phyloP scores from a whole-genome alignment of 2,113 vertebrate genomes.

The Butastur rufipennis region DNA sequence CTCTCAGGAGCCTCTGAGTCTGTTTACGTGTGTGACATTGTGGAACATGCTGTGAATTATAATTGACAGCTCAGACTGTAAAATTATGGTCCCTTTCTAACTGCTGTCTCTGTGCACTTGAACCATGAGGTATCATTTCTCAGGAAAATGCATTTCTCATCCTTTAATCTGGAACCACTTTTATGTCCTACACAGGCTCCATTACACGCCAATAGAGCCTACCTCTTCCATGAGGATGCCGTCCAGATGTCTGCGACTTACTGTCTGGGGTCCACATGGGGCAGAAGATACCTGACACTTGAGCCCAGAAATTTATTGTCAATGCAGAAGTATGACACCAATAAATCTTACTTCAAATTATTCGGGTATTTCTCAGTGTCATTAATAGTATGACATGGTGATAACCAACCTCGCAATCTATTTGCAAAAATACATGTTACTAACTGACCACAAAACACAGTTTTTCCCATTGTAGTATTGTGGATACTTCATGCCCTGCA shows the following conservation, averaged over 20 bases:
- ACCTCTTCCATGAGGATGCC: background rate
- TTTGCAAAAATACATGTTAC: background rate
- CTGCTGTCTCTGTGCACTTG: background rate
- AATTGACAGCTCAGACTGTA: conserved; percentile 40
- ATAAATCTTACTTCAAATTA: conserved; percentile 15
- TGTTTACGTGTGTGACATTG: background rate
- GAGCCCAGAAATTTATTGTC: conserved; percentile 1
- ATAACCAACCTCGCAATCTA: background rate
- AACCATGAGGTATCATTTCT: background rate
- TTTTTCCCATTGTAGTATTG: conserved; percentile 18
- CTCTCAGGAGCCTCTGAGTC: background rate
- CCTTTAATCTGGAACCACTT: conserved; percentile 49
- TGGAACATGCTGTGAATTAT: conserved; percentile 11
- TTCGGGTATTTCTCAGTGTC: background rate
- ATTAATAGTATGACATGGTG: background rate
- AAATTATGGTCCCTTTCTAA: conserved; percentile 44
- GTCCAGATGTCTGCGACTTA: background rate
- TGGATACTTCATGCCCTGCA: background rate
- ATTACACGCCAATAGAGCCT: background rate
- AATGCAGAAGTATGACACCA: conserved; percentile 30
- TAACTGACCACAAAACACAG: background rate
- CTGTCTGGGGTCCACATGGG: background rate
- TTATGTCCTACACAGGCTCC: background rate
- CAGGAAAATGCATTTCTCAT: conserved; percentile 30
- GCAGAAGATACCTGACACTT: background rate